Evolutionary conservation across 2,113 vertebrate species (phyloP).

Genomic region (Actinemys pallida): DNA sequence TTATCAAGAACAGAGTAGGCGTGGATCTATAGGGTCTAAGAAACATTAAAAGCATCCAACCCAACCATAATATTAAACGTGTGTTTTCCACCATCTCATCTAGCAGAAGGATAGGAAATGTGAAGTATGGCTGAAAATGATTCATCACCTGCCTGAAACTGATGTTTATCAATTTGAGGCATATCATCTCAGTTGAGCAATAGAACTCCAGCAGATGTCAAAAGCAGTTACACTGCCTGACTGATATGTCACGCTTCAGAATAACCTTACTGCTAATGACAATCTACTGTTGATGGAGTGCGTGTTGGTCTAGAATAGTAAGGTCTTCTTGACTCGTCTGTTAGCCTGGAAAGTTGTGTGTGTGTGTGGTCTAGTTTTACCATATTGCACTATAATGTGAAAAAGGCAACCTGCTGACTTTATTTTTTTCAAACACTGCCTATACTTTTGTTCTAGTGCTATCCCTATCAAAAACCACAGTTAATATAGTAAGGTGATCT

Average conservation of each 20-base stretch:
- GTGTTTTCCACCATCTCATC: conserved; percentile 42
- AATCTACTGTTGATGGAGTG: conserved; percentile 42
- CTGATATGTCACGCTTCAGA: conserved; percentile 27
- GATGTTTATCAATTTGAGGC: conserved; percentile 56
- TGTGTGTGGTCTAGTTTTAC: conserved; percentile 37
- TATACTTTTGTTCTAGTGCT: not conserved
- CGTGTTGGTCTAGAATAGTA: conserved; percentile 50
- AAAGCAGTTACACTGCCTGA: conserved; percentile 55
- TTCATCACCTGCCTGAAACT: conserved; percentile 28
- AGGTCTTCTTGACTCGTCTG: conserved; percentile 52
- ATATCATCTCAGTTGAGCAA: conserved; percentile 30
- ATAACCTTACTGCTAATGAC: conserved; percentile 69
- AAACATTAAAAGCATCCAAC: not conserved
- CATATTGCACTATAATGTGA: conserved; percentile 57
- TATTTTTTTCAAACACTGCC: conserved; percentile 24
- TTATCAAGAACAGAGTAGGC: not conserved
- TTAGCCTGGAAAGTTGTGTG: conserved; percentile 34
- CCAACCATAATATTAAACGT: not conserved
- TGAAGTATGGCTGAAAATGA: conserved; percentile 53
- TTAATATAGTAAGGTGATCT: conserved; percentile 45
- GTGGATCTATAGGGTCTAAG: not conserved
- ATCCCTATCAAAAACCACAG: conserved; percentile 13
- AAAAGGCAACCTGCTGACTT: conserved; percentile 16
- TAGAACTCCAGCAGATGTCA: conserved; percentile 43
- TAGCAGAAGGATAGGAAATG: conserved; percentile 36